phyloP scores from a whole-genome alignment of 1,140 invertebrate genomes.

The Bombus ignitus region DNA sequence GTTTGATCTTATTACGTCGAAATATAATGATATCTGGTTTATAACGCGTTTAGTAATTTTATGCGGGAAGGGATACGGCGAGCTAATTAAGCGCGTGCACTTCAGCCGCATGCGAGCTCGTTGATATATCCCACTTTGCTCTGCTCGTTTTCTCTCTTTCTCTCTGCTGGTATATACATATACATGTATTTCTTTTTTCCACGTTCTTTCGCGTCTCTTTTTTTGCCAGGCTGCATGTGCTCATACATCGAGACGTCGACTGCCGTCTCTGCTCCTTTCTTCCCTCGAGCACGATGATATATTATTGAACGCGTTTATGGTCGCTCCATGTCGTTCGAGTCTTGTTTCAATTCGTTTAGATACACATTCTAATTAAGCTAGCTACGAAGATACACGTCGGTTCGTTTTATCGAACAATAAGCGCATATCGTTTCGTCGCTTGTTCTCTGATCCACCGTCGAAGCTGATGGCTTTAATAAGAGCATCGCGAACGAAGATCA shows the following conservation, averaged over 20 bases:
- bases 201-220: not conserved
- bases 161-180: not conserved
- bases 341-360: slow-evolving; percentile 41
- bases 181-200: not conserved
- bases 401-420: slow-evolving; percentile 12
- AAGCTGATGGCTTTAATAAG: not conserved
- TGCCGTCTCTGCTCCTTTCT: not conserved
- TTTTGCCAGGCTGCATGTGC: not conserved
- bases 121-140: not conserved
- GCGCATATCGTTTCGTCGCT: not conserved
- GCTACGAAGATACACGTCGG: not conserved
- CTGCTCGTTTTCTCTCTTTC: not conserved
- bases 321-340: not conserved
- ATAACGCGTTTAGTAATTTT: slow-evolving; percentile 56
- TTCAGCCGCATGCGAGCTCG: slow-evolving; percentile 22
- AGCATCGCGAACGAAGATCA: not conserved
- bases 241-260: not conserved
- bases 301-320: slow-evolving; percentile 25
- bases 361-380: slow-evolving; percentile 39
- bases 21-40: slow-evolving; percentile 55
- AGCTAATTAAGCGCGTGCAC: slow-evolving; percentile 51
- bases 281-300: slow-evolving; percentile 8
- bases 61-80: slow-evolving; percentile 4
- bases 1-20: slow-evolving; percentile 52
- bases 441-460: not conserved